Base-by-base conservation (phyloP, 35 echinoderm and acorn worm species). In the Nesometra sesokonis region DNA sequence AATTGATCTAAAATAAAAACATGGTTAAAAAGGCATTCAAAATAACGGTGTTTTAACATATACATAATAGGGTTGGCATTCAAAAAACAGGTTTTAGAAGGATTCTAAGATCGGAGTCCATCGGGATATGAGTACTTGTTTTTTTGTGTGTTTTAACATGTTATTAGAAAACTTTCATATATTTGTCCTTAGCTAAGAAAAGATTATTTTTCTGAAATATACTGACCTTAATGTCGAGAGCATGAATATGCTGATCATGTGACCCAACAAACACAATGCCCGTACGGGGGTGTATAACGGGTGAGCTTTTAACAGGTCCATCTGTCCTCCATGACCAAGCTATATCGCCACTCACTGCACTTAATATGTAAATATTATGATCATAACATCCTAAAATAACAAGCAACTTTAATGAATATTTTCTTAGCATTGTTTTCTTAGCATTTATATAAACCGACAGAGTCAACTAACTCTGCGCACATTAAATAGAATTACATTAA, bases 321-420 rank as follows among this genome's bases (percentile, higher is more conserved):
- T 40, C 37, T 19, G 85, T 90, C 47, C 84, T 67, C 35, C 77
- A 90, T 82, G 87, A 83, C 92, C 92, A 93, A 77, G 29, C 17
- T 30, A 93, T 79, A 13, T 4, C 30, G 13, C 92, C 92, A 87
- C 29, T 39, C 3, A 35, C n/a, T 35, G 83, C 38, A 36, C 67
- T 37, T 34, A 93, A 81, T 31, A 81, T 46, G 82, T 93, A 93
- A 4, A 90, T 80, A 79, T 78, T 36, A 78, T 84, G 76, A 52
- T 93, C 92, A 90, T 93, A 93, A 32, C 92, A 93, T 81, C 92
- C 92, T 93, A 82, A 47, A 89, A 76, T 57, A 85, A 85, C 2
- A 91, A n/a, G n/a, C n/a, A n/a, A n/a, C n/a, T n/a, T n/a, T n/a
- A n/a, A n/a, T n/a, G n/a, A n/a, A n/a, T n/a, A n/a, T n/a, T n/a